Evolutionary conservation across 2,888 invertebrate species (phyloP).

Genomic region (Stenodera caucasica): DNA sequence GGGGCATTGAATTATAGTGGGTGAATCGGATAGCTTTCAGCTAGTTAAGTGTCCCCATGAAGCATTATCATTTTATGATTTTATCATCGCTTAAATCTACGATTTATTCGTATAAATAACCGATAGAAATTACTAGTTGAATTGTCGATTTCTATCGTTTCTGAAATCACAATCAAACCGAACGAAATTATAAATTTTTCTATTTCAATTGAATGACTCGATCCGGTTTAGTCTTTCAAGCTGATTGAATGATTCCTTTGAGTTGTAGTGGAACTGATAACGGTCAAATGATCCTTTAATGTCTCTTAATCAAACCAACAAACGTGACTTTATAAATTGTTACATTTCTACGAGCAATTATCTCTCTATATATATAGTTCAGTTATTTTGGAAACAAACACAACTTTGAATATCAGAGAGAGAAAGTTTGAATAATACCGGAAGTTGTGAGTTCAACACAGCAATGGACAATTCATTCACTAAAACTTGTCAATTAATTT

Average conservation of each 20-base stretch:
- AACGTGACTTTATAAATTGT: too few species aligned
- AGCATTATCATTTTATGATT: neutral
- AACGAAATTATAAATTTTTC: neutral
- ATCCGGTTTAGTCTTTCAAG: slow-evolving; percentile 19
- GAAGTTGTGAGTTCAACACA: too few species aligned
- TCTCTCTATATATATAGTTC: too few species aligned
- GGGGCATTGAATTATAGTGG: too few species aligned
- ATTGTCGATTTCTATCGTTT: neutral
- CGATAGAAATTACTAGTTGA: neutral
- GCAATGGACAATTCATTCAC: too few species aligned
- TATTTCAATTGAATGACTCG: neutral
- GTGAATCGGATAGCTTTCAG: neutral
- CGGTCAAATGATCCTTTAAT: slow-evolving; percentile 33
- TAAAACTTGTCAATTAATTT: too few species aligned
- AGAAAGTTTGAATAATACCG: too few species aligned
- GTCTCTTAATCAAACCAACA: slow-evolving; percentile 27
- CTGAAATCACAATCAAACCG: neutral
- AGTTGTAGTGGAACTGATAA: slow-evolving; percentile 33
- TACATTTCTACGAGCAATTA: too few species aligned
- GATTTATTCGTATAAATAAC: neutral
- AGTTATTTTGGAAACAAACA: too few species aligned
- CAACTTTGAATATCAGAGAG: too few species aligned
- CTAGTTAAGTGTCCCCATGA: neutral
- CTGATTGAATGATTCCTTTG: slow-evolving; percentile 40
- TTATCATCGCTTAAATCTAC: neutral